Percentiles rank a stretch among this genome's conserved stretches.
Conservation (phyloP, 2,113 vertebrate species). For the Thryonomys swinderianus region DNA sequence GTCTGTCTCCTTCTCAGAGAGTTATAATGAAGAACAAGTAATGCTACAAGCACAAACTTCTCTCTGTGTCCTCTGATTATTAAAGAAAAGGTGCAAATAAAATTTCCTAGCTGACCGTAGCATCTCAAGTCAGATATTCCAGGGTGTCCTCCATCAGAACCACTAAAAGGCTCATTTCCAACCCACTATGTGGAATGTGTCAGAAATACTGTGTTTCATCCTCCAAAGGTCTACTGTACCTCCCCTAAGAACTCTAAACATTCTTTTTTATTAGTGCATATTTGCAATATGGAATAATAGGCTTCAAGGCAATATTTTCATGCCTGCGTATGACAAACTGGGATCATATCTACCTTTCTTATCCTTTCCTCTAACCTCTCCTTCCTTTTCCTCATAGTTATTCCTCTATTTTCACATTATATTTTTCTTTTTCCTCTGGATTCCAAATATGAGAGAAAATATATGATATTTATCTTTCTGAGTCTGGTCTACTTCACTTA, state of each 20-base stretch:
- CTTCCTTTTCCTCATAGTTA: background rate
- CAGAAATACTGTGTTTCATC: background rate
- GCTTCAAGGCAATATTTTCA: background rate
- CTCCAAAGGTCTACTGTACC: background rate
- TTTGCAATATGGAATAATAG: background rate
- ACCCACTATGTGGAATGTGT: background rate
- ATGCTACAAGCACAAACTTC: background rate
- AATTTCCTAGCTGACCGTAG: background rate
- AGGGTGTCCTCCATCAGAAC: background rate
- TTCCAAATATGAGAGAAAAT: background rate
- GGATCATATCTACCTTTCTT: background rate
- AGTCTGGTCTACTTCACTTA: background rate
- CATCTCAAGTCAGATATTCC: background rate
- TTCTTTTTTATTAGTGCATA: background rate
- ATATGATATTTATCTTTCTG: background rate
- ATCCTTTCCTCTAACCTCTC: background rate
- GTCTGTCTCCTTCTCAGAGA: background rate
- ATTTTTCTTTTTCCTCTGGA: background rate
- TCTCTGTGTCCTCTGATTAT: background rate
- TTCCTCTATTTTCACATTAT: background rate
- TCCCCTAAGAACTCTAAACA: background rate
- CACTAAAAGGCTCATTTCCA: accelerated
- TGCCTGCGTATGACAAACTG: background rate
- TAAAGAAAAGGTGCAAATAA: background rate
- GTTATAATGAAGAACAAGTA: background rate